Base-by-base conservation (phyloP, 2,797 vertebrate species). In the Setipinna tenuifilis region DNA sequence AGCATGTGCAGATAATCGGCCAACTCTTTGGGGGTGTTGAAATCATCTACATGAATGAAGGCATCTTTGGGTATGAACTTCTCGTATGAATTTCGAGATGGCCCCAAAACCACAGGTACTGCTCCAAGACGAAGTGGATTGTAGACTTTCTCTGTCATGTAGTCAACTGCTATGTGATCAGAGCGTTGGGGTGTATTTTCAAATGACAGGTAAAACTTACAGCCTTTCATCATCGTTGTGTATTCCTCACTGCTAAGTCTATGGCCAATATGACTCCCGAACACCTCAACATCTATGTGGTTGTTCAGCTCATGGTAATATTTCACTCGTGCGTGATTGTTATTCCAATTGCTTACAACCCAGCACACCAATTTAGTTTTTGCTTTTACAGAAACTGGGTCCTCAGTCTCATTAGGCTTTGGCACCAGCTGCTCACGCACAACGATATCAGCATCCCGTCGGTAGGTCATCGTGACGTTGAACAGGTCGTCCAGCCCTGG, bases 311-410 rank as follows among this genome's bases (percentile, higher is more conserved):
- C 48, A 14, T 83, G 81, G 23, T 75, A 88, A 35, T 85, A 86
- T 82, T 81, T 82, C 14, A 82, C 82, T 12, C 85, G 35, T 21
- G 85, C 46, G 17, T 41, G 25, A 0, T 71, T 16, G 46, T 50
- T 21, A 25, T 86, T 86, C 87, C 87, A 86, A 71, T 88, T 86
- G 59, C 87, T 86, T 59, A 88, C 31, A 21, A 88, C 81, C 85
- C 85, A 88, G 23, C 87, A 88, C 28, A 88, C 82, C 16, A 81
- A 48, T 80, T 85, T 88, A 7, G 85, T 5, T 62, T 88, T 88
- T 44, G 83, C 84, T 46, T 84, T 65, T 57, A 88, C 3, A 81
- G 86, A 83, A 23, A 57, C 41, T 25, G 85, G 87, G n/a, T 88
- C 85, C 44, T 83, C 81, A 0, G 16, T 58, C 10, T 81, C 62